A percentile compares a stretch with the other conserved stretches of the same genome.
phyloP scores from a whole-genome alignment of 2,113 vertebrate genomes.

The Hemibagrus wyckioides region DNA sequence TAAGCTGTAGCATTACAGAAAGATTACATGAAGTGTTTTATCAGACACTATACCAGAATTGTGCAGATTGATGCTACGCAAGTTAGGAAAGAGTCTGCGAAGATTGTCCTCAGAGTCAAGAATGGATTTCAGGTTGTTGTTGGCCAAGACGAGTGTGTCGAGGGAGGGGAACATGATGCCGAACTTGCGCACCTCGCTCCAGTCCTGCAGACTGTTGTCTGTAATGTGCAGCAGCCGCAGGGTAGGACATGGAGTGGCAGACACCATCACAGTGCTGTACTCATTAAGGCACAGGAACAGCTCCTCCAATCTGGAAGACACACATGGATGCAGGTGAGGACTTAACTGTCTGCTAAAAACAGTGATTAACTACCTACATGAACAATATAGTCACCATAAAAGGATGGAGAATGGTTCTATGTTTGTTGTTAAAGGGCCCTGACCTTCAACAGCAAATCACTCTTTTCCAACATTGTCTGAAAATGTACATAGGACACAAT shows the following conservation, averaged over 20 bases:
- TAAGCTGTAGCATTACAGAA: neutral
- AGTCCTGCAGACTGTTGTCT: constrained; percentile 94
- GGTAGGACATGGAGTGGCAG: constrained; percentile 83
- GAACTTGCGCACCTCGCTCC: constrained; percentile 92
- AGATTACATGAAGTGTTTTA: neutral
- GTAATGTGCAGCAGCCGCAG: constrained; percentile 96
- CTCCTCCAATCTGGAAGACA: constrained; percentile 87
- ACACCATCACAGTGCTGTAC: constrained; percentile 87
- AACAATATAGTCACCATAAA: neutral
- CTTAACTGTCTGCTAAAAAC: neutral
- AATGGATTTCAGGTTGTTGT: constrained; percentile 89
- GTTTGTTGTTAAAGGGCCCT: neutral
- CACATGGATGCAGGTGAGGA: neutral
- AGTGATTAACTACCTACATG: neutral
- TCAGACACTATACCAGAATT: constrained; percentile 84
- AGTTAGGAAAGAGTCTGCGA: constrained; percentile 85
- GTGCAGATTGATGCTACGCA: constrained; percentile 93
- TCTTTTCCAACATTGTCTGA: neutral
- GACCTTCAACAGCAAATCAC: neutral
- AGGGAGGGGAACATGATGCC: constrained; percentile 92
- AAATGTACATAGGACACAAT: neutral
- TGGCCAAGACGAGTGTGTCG: constrained; percentile 91
- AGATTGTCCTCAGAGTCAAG: constrained; percentile 85
- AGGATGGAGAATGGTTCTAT: neutral
- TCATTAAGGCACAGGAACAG: constrained; percentile 99